Percentiles rank a stretch among this genome's conserved stretches.
Evolutionary conservation across 2,888 invertebrate species (phyloP).

Genomic region (Steinernema carpocapsae): DNA sequence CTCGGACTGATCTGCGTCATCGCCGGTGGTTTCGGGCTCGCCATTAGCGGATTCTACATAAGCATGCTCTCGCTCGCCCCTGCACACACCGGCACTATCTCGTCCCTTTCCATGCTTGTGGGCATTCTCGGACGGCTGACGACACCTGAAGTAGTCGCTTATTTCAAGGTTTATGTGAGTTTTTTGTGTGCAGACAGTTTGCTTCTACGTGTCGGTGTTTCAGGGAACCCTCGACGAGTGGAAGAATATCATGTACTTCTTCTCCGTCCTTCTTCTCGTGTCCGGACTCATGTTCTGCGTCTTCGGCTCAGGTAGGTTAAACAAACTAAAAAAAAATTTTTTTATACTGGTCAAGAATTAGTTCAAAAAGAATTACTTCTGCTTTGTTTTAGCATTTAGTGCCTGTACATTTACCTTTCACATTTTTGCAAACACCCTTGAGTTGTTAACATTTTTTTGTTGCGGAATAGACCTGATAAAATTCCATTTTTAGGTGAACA

Average conservation of each 20-base stretch:
- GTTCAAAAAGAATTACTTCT: too few relatives aligned
- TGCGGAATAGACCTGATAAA: background rate
- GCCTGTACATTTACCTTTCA: too few relatives aligned
- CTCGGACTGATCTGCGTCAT: constrained; percentile 43
- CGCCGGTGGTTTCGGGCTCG: constrained; percentile 50
- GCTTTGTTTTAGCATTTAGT: too few relatives aligned
- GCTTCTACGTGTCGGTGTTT: background rate
- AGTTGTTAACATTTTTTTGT: too few relatives aligned
- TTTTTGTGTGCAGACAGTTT: background rate
- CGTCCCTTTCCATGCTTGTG: constrained; percentile 51
- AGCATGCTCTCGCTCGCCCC: constrained; percentile 59
- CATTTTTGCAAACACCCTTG: too few relatives aligned
- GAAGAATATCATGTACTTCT: constrained; percentile 50
- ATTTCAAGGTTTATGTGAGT: constrained; percentile 50
- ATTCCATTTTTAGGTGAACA: constrained; percentile 37
- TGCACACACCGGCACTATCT: constrained; percentile 55
- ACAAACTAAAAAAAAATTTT: too few relatives aligned
- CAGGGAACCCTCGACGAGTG: constrained; percentile 59
- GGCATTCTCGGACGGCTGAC: constrained; percentile 50
- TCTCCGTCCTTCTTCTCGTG: constrained; percentile 43
- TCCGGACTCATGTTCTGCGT: constrained; percentile 51
- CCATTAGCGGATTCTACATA: constrained; percentile 62
- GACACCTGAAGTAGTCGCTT: constrained; percentile 51
- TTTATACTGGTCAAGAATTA: too few relatives aligned
- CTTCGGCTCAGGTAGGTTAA: constrained; percentile 52